Percentiles rank a stretch among this genome's conserved stretches.
These are phyloP conservation scores for Daktulosphaira vitifoliae DNA, from an alignment of 1,140 invertebrate species.

Conservation along the genomic window DNA sequence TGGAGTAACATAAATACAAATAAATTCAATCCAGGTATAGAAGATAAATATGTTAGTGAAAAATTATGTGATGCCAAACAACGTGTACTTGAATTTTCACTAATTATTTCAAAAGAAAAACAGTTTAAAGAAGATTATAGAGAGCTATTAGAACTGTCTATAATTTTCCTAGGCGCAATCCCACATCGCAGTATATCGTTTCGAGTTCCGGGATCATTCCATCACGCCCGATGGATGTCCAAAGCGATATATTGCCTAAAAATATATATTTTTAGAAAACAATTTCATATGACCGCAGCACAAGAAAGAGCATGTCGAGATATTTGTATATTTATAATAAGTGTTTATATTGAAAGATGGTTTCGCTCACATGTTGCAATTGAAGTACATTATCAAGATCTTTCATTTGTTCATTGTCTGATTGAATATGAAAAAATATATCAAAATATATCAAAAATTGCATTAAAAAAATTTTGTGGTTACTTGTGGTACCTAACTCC, in stretches of 20 bases:
- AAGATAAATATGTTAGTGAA: slow-evolving; percentile 15
- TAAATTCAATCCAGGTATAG: slow-evolving; percentile 8
- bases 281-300: slow-evolving; percentile 18
- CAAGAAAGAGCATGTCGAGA: slow-evolving; percentile 12
- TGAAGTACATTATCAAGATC: slow-evolving; percentile 30
- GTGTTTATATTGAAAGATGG: slow-evolving; percentile 34
- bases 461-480: slow-evolving; percentile 35
- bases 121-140: slow-evolving; percentile 18
- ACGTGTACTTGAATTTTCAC: background rate
- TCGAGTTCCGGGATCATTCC: slow-evolving; percentile 18
- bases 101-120: background rate
- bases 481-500: slow-evolving; percentile 3
- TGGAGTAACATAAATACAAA: slow-evolving; percentile 30
- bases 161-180: slow-evolving; percentile 25
- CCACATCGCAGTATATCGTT: background rate
- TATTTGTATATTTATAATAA: slow-evolving; percentile 35
- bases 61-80: background rate
- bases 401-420: slow-evolving; percentile 28
- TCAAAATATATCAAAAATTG: slow-evolving; percentile 17
- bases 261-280: slow-evolving; percentile 36
- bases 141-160: slow-evolving; percentile 23
- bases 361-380: slow-evolving; percentile 9
- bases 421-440: slow-evolving; percentile 32
- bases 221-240: slow-evolving; percentile 35
- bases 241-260: slow-evolving; percentile 36